Evolutionary conservation across 1,140 invertebrate genomes (phyloP), one percentile per base, ranked within the genome.

Genomic region (Harlomillsia oculata): DNA sequence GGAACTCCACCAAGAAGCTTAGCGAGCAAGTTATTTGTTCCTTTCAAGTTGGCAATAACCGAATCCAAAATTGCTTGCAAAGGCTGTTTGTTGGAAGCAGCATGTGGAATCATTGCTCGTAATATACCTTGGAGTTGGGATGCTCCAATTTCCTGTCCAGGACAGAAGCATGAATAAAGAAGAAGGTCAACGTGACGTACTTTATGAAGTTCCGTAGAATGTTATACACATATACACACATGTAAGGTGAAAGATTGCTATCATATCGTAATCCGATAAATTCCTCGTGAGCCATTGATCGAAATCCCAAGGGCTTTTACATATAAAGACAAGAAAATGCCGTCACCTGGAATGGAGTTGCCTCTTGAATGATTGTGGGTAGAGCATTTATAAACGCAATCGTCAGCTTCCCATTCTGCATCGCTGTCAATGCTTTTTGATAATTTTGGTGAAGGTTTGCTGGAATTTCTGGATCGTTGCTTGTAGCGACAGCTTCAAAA

Each of bases 1-100:
- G 60, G 53, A 20, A 29, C 32, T 39, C 51, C 51, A 18, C 41
- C 51, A 13, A 59, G 44, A 21, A 30, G 20, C 8, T 20, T 34
- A 18, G 14, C 4, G 11, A 63, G n/a, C n/a, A 63, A 25, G 13
- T 25, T 55, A 34, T 58, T 63, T 11, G 56, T 53, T 26, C 60
- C 56, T 13, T 37, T 37, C 5, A 63, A 18, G 29, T 63, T 63
- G 32, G 56, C 18, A n/a, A 26, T 49, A 9, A 59, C 13, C 18
- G 59, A 63, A 9, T 37, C 29, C 5, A 45, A 8, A 1, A 59
- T 11, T 25, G 37, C 52, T 32, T 63, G 39, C 3, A 63, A 29
- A 26, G 60, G 50, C 9, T n/a, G 36, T 44, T 40, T 26, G 26
- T 11, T 29, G 14, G 21, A 8, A 16, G 60, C 37, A 30, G 52